phyloP scores from a whole-genome alignment of 1,140 invertebrate genomes.

The Drosophila gunungcola region DNA sequence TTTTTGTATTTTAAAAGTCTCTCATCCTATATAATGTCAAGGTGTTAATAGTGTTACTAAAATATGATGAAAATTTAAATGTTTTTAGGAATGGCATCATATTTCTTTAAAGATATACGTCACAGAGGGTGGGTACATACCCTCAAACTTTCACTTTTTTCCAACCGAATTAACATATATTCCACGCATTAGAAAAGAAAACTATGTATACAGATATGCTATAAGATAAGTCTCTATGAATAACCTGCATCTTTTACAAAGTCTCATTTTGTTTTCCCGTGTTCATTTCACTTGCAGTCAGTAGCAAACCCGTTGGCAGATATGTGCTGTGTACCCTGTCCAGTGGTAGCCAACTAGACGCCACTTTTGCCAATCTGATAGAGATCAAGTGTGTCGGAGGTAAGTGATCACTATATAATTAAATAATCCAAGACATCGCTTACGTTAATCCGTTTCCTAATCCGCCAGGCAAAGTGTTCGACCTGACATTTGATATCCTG shows the following conservation, averaged over 20 bases:
- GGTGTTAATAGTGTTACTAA: no score
- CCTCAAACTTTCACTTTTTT: no score
- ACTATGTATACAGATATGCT: no score
- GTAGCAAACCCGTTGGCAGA: constrained; percentile 7
- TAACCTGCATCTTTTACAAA: neutral
- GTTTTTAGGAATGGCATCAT: no score
- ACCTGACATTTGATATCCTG: constrained; percentile 51
- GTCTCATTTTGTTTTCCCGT: neutral
- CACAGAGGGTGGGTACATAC: no score
- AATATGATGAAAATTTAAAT: no score
- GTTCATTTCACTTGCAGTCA: constrained; percentile 12
- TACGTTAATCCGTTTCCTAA: neutral
- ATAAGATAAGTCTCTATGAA: no score
- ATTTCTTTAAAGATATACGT: no score
- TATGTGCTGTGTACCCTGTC: constrained; percentile 59
- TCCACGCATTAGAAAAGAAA: no score
- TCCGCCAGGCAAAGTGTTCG: constrained; percentile 19
- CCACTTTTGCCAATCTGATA: constrained; percentile 56
- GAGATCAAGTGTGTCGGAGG: constrained; percentile 7
- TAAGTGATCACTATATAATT: constrained; percentile 10
- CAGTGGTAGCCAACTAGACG: constrained; percentile 10
- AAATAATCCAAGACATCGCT: neutral
- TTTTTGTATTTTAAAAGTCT: no score
- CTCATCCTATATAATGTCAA: no score
- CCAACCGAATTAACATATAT: no score